These are phyloP conservation scores for Pyrrhia umbra DNA, from an alignment of 2,888 invertebrate genomes.

Conservation along the genomic window DNA sequence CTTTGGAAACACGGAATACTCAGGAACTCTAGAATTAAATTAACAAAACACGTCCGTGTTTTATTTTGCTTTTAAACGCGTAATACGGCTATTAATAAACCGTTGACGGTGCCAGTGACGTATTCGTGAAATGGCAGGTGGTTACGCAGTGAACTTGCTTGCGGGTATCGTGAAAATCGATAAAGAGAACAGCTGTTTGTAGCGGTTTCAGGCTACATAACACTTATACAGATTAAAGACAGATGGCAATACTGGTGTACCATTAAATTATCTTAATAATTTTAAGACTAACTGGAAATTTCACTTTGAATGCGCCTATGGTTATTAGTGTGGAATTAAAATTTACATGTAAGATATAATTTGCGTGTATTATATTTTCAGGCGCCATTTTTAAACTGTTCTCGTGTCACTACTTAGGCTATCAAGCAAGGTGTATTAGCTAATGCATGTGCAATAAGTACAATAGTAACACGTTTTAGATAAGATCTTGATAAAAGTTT, in stretches of 20 bases:
- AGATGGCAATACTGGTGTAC: constrained; percentile 69
- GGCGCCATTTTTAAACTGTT: constrained; percentile 27
- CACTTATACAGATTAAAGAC: constrained; percentile 23
- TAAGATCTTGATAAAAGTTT: neutral
- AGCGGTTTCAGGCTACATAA: constrained; percentile 21
- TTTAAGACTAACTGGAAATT: neutral
- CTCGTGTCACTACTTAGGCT: neutral
- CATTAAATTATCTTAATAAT: constrained; percentile 1
- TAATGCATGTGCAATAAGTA: neutral
- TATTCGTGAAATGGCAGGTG: constrained; percentile 67
- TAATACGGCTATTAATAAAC: constrained; percentile 51
- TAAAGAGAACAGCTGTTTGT: constrained; percentile 81
- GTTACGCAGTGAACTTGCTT: constrained; percentile 80
- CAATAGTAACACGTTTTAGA: neutral
- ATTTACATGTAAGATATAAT: neutral
- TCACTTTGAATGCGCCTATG: constrained; percentile 7
- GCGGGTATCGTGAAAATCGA: constrained; percentile 80
- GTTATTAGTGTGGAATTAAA: neutral
- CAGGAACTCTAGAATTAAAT: constrained; percentile 27
- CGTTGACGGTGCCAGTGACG: constrained; percentile 61
- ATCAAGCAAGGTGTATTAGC: neutral
- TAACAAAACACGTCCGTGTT: constrained; percentile 29
- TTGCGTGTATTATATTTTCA: constrained; percentile 28
- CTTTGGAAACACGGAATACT: constrained; percentile 25
- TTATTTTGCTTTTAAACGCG: constrained; percentile 47